Percentiles rank a stretch among this genome's conserved stretches.
Evolutionary conservation across 1,140 invertebrate genomes (phyloP).

Genomic region (Campoletis sonorensis): DNA sequence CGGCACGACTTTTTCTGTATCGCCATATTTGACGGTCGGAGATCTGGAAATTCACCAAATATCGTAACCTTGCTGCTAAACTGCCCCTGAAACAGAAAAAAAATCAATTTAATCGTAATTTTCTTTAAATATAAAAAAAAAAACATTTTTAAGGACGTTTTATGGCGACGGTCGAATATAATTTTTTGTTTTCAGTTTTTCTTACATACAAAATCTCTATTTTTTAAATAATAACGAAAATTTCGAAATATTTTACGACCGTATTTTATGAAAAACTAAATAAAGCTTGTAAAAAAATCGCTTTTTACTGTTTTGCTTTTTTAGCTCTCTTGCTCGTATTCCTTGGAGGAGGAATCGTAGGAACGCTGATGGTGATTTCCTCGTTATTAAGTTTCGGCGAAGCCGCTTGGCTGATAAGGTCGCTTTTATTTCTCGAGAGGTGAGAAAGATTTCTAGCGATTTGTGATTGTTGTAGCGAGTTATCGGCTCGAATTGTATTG

Average conservation of each 20-base stretch:
- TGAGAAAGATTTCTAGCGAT: neutral
- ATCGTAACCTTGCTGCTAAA: conserved; percentile 62
- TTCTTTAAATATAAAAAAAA: neutral
- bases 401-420: conserved; percentile 42
- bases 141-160: too few relatives aligned
- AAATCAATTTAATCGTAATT: conserved; percentile 41
- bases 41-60: conserved; percentile 60
- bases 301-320: conserved; percentile 64
- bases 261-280: too few relatives aligned
- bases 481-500: neutral
- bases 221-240: too few relatives aligned
- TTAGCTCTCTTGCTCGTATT: conserved; percentile 56
- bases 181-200: too few relatives aligned
- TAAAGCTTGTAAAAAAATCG: too few relatives aligned
- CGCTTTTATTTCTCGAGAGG: neutral
- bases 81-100: conserved; percentile 65
- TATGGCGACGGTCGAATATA: too few relatives aligned
- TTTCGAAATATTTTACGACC: too few relatives aligned
- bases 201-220: too few relatives aligned
- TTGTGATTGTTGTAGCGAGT: neutral
- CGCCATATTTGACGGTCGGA: conserved; percentile 68
- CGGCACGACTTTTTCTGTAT: conserved; percentile 61
- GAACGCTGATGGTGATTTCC: conserved; percentile 13
- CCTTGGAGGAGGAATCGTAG: conserved; percentile 37
- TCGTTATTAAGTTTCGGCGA: conserved; percentile 26